These are phyloP conservation scores for Cuniculus paca DNA, from an alignment of 2,797 vertebrate species.

Conservation along the genomic window DNA sequence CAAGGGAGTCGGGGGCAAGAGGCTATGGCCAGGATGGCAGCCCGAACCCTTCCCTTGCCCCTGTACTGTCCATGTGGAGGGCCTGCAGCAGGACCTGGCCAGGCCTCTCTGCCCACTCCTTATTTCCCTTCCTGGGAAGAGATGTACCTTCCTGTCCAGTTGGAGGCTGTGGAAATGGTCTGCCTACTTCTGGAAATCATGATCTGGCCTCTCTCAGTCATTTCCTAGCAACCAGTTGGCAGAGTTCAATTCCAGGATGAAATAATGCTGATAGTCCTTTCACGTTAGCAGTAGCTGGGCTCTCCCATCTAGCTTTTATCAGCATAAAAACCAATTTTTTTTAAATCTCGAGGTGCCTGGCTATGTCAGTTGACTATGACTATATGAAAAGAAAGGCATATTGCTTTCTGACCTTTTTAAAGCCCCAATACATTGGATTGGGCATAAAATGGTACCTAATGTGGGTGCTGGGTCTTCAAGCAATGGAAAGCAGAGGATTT, in stretches of 20 bases:
- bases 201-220: neutral
- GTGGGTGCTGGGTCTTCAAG: neutral
- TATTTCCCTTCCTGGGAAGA: neutral
- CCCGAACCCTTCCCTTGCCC: neutral
- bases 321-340: neutral
- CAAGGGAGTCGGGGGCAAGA: neutral
- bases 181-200: neutral
- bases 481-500: neutral
- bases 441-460: neutral
- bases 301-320: conserved; percentile 26
- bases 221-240: neutral
- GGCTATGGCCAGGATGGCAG: neutral
- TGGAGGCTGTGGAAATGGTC: neutral
- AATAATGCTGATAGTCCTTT: neutral
- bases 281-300: neutral
- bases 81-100: neutral
- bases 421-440: neutral
- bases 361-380: neutral
- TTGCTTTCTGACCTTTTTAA: neutral
- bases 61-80: neutral
- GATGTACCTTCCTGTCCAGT: neutral
- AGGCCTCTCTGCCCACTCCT: neutral
- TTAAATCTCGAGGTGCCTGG: neutral
- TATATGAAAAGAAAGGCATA: neutral
- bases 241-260: neutral